Evolutionary conservation across 2,888 invertebrate genomes (phyloP).

Genomic region (Hedya salicella): DNA sequence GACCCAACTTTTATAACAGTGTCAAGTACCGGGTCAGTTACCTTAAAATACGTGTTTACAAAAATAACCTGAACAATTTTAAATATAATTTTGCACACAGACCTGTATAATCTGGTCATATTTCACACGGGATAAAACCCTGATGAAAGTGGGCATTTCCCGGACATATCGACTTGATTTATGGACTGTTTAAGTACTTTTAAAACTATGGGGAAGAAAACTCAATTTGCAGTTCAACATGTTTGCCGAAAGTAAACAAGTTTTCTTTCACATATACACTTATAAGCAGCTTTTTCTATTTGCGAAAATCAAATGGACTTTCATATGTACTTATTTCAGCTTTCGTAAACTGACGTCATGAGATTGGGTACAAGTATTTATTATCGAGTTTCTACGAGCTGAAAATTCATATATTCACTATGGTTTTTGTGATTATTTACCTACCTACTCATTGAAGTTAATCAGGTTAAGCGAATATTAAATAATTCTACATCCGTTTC

Average conservation of each 20-base stretch:
- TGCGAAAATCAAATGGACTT: too few species aligned
- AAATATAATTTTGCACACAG: conserved; percentile 59
- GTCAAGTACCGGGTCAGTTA: too few species aligned
- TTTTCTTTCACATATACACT: conserved; percentile 4
- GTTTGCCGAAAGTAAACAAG: conserved; percentile 20
- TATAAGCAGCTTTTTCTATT: not conserved
- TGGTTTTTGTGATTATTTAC: too few species aligned
- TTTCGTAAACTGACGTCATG: too few species aligned
- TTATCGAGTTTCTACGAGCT: too few species aligned
- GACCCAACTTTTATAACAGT: too few species aligned
- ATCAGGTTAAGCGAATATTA: too few species aligned
- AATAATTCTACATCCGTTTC: too few species aligned
- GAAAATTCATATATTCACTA: too few species aligned
- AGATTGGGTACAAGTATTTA: too few species aligned
- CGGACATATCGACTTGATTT: conserved; percentile 81
- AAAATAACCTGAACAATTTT: conserved; percentile 48
- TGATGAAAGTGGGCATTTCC: conserved; percentile 77
- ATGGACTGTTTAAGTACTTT: conserved; percentile 79
- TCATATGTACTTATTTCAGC: too few species aligned
- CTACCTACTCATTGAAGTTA: too few species aligned
- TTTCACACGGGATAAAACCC: conserved; percentile 71
- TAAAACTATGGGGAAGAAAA: conserved; percentile 73
- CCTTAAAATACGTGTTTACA: conserved; percentile 7
- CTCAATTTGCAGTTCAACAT: conserved; percentile 58
- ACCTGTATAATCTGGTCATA: conserved; percentile 74